Conservation (phyloP, 2,888 invertebrate species). For the Eupithecia vulgata region DNA sequence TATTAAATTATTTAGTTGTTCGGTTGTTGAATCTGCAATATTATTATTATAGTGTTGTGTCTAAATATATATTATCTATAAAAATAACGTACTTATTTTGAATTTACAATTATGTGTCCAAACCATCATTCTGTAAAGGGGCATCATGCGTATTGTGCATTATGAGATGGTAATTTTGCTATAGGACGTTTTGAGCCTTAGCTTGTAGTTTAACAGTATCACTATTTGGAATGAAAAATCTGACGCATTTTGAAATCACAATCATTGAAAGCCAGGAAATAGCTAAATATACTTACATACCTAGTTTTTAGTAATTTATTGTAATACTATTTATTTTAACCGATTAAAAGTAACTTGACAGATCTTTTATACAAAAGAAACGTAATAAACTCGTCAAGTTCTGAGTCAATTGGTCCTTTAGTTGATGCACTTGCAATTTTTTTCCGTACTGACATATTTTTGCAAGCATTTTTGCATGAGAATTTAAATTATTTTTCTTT, state of each 20-base stretch:
- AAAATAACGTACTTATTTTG: constrained; percentile 24
- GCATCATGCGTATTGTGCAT: not conserved
- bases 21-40: constrained; percentile 42
- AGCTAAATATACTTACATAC: constrained; percentile 31
- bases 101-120: constrained; percentile 11
- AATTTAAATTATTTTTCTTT: not conserved
- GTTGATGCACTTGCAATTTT: not conserved
- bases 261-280: constrained; percentile 22
- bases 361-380: not conserved
- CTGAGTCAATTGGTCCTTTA: not conserved
- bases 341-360: not conserved
- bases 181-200: not conserved
- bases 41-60: constrained; percentile 42
- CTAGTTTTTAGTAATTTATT: constrained; percentile 27
- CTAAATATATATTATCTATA: constrained; percentile 15
- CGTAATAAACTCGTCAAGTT: not conserved
- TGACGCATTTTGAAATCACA: constrained; percentile 21
- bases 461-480: not conserved
- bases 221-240: constrained; percentile 6
- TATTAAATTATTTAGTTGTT: constrained; percentile 38
- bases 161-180: not conserved
- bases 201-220: not conserved
- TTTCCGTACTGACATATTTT: not conserved
- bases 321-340: constrained; percentile 15
- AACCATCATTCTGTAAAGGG: not conserved